These are phyloP conservation scores for Rynchops niger DNA, from an alignment of 2,113 vertebrate genomes.

Conservation along the genomic window DNA sequence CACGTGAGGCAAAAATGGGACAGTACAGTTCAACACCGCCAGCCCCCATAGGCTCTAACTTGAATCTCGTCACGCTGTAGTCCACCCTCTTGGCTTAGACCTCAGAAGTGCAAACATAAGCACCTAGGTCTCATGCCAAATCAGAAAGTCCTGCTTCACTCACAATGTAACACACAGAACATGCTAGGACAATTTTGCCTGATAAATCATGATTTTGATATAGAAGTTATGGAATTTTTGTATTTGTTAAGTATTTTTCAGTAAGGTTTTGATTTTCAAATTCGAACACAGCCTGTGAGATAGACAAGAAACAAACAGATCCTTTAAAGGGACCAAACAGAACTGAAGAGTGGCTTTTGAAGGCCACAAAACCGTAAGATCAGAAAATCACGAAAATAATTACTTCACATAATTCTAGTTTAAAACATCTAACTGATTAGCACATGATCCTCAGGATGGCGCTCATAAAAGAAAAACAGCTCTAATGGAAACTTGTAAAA, in stretches of 20 bases:
- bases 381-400: not conserved
- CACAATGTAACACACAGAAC: not conserved
- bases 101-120: fast-evolving
- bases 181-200: not conserved
- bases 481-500: not conserved
- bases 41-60: not conserved
- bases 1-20: not conserved
- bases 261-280: not conserved
- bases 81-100: not conserved
- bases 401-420: not conserved
- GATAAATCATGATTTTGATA: not conserved
- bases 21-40: fast-evolving
- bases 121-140: not conserved
- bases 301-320: not conserved
- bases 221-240: not conserved
- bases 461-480: not conserved
- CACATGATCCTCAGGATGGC: not conserved
- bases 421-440: not conserved
- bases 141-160: not conserved
- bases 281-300: not conserved
- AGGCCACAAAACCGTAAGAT: not conserved
- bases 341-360: not conserved
- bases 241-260: not conserved
- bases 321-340: not conserved
- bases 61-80: not conserved